Conservation (phyloP, 2,113 vertebrate genomes). For the Phalacrocorax aristotelis region DNA sequence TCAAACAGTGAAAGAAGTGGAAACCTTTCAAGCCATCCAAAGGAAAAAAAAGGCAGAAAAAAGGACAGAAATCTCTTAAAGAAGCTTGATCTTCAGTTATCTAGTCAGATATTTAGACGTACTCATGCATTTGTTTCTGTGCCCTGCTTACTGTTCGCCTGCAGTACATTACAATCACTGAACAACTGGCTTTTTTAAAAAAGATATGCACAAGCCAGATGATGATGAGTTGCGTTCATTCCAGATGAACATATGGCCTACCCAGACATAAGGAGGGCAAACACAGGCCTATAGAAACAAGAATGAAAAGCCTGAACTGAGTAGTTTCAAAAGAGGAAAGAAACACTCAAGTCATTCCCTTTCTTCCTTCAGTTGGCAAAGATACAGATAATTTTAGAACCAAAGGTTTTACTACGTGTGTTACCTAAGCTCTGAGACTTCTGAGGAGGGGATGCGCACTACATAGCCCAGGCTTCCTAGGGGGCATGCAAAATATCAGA, state of each 20-base stretch:
- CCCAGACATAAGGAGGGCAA: not conserved
- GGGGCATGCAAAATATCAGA: not conserved
- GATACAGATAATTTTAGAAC: not conserved
- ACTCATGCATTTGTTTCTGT: not conserved
- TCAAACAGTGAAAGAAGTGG: not conserved
- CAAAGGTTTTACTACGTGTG: not conserved
- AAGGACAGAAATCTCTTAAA: not conserved
- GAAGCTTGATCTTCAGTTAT: not conserved
- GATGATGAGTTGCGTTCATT: not conserved
- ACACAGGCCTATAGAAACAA: not conserved
- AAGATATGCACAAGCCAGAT: not conserved
- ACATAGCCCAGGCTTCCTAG: not conserved
- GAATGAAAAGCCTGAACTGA: not conserved
- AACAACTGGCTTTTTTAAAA: not conserved
- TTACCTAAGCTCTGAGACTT: not conserved
- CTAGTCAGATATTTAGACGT: not conserved
- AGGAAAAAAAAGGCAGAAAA: not conserved
- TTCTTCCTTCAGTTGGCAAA: not conserved
- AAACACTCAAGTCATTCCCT: not conserved
- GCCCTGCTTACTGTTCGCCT: not conserved
- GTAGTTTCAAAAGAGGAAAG: not conserved
- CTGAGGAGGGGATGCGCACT: not conserved
- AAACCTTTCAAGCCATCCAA: not conserved
- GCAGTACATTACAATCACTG: not conserved
- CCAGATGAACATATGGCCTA: not conserved